phyloP scores from a whole-genome alignment of 2,888 invertebrate species.

The Drosophila pegasa region DNA sequence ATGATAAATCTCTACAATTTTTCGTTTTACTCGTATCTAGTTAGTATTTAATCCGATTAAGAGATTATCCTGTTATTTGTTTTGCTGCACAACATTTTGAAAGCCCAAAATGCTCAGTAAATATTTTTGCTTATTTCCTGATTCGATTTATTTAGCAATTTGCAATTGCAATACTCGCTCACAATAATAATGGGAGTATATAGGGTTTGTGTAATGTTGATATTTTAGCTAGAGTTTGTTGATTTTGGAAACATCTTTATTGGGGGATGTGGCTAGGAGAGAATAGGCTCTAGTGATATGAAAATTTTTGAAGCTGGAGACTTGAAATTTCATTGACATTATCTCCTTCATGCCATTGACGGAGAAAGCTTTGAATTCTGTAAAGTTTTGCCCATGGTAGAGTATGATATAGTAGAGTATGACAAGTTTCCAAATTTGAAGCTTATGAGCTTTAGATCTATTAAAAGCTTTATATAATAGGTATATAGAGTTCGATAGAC shows the following conservation, averaged over 20 bases:
- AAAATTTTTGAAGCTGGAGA: not conserved
- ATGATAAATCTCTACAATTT: not conserved
- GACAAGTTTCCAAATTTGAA: not conserved
- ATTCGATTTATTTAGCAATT: not conserved
- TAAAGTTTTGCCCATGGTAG: not conserved
- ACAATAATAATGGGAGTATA: not conserved
- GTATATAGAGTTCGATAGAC: no score
- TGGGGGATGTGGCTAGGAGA: no score
- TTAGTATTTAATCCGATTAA: not conserved
- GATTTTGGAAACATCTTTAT: no score
- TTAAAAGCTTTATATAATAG: no score
- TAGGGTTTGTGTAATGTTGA: not conserved
- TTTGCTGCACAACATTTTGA: not conserved
- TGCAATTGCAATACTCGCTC: not conserved
- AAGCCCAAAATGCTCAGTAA: not conserved
- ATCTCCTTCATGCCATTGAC: no score
- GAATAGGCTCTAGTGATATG: no score
- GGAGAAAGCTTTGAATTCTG: no score
- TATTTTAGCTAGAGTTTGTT: no score
- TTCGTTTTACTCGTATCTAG: not conserved
- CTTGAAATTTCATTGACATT: no score
- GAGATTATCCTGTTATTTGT: not conserved
- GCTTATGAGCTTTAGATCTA: not conserved
- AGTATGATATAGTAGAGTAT: no score
- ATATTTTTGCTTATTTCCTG: not conserved